phyloP scores from a whole-genome alignment of 1,140 invertebrate species.

The Cydia splendana region DNA sequence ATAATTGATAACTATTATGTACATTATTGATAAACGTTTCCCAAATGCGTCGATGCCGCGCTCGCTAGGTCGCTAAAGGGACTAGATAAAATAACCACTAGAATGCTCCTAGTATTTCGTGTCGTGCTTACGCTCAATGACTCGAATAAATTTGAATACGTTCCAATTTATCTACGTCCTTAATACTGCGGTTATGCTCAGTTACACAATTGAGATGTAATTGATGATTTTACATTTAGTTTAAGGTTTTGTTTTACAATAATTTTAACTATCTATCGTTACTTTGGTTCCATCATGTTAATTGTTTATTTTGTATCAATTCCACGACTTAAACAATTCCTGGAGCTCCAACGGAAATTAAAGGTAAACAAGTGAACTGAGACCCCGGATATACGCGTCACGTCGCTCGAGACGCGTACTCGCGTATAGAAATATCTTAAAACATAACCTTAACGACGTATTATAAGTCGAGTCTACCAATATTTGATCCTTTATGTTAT shows the following conservation, averaged over 20 bases:
- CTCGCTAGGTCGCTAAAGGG: conserved; percentile 9
- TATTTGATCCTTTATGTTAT: conserved; percentile 65
- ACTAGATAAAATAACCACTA: conserved; percentile 2
- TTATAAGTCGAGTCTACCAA: conserved; percentile 46
- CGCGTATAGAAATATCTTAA: conserved; percentile 27
- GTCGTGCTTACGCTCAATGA: background rate
- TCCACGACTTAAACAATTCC: conserved; percentile 62
- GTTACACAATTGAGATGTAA: conserved; percentile 21
- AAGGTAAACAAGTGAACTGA: conserved; percentile 20
- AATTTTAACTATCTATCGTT: conserved; percentile 52
- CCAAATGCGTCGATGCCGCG: background rate
- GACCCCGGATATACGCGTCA: conserved; percentile 3
- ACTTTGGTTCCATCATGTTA: conserved; percentile 66
- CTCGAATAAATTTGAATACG: conserved; percentile 9
- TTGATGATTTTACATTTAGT: conserved; percentile 35
- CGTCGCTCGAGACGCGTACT: background rate
- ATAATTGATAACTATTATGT: conserved; percentile 40
- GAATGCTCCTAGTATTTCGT: conserved; percentile 9
- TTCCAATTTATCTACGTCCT: conserved; percentile 2
- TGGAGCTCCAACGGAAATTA: conserved; percentile 36
- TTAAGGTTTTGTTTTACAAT: conserved; percentile 45
- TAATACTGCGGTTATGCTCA: conserved; percentile 25
- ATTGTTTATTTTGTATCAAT: conserved; percentile 60
- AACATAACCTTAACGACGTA: conserved; percentile 39
- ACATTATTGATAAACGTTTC: conserved; percentile 37